Conservation (phyloP, 2,113 vertebrate species). For the Megaleporinus macrocephalus region DNA sequence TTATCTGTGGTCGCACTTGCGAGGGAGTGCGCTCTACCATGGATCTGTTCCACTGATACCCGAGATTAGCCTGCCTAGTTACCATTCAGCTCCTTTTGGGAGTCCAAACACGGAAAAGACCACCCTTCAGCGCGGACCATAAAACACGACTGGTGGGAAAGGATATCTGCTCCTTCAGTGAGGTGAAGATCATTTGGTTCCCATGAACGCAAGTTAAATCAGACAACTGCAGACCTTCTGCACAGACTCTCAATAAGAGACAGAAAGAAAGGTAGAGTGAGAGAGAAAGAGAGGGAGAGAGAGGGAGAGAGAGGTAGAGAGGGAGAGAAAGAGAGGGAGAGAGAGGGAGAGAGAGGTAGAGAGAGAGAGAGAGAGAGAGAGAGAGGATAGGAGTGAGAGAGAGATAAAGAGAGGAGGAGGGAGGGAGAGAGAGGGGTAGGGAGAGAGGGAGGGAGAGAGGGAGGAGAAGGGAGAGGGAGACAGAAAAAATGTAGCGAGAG, state of each 20-base stretch:
- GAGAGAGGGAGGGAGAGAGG: too few relatives aligned
- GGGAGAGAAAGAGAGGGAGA: neutral
- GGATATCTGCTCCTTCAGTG: constrained; percentile 50
- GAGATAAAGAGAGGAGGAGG: too few relatives aligned
- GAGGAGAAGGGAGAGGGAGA: too few relatives aligned
- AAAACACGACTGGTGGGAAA: constrained; percentile 58
- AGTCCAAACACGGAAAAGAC: constrained; percentile 51
- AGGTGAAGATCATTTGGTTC: constrained; percentile 55
- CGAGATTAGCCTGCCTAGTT: constrained; percentile 11
- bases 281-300: neutral
- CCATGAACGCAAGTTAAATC: constrained; percentile 65
- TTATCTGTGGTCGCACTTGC: constrained; percentile 24
- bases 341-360: too few relatives aligned
- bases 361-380: too few relatives aligned
- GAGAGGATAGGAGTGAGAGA: too few relatives aligned
- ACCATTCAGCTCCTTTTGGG: constrained; percentile 18
- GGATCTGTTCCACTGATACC: constrained; percentile 25
- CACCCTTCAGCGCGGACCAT: constrained; percentile 57
- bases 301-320: neutral
- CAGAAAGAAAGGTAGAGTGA: constrained; percentile 7
- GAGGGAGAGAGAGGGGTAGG: too few relatives aligned
- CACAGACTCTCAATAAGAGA: constrained; percentile 33
- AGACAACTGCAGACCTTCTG: constrained; percentile 50
- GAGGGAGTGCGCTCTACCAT: constrained; percentile 5
- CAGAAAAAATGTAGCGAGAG: too few relatives aligned